A percentile compares a stretch with the other conserved stretches of the same genome.
Conservation (phyloP, 2,113 vertebrate species). For the Oncorhynchus masou region DNA sequence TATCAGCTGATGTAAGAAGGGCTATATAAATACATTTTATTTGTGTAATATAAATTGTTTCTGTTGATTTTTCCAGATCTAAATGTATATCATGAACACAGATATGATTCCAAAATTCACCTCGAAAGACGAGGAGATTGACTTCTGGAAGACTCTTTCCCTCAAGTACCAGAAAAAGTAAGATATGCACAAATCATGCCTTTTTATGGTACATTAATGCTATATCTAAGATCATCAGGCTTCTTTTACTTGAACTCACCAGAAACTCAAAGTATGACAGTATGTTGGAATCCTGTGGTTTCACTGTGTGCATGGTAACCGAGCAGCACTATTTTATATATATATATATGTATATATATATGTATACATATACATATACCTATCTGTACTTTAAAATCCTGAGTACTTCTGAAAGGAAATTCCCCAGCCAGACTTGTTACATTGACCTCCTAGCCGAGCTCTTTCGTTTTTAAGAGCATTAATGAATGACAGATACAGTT, state of each 20-base stretch:
- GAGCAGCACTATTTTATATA: too few species aligned
- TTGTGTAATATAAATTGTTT: background rate
- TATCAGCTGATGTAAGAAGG: too few species aligned
- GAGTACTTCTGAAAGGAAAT: slow-evolving; percentile 13
- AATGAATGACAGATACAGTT: slow-evolving; percentile 22
- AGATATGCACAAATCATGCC: background rate
- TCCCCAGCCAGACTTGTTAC: slow-evolving; percentile 3
- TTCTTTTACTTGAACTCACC: too few species aligned
- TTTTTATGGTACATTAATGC: background rate
- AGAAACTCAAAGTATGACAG: too few species aligned
- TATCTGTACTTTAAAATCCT: background rate
- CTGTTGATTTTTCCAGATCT: slow-evolving; percentile 65
- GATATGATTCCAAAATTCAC: slow-evolving; percentile 91
- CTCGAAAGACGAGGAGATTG: slow-evolving; percentile 92
- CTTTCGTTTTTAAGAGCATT: slow-evolving; percentile 1
- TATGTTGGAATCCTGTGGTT: background rate
- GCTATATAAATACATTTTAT: too few species aligned
- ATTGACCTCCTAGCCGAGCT: background rate
- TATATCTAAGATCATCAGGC: background rate
- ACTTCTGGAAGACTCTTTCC: slow-evolving; percentile 91
- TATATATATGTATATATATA: too few species aligned
- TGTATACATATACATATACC: too few species aligned
- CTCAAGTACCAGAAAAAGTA: slow-evolving; percentile 93
- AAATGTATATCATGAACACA: slow-evolving; percentile 84
- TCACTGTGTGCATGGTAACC: slow-evolving; percentile 14